Evolutionary conservation across 2,797 vertebrate genomes (phyloP), one percentile per base, ranked within the genome.

Genomic region (Mastacembelus armatus): DNA sequence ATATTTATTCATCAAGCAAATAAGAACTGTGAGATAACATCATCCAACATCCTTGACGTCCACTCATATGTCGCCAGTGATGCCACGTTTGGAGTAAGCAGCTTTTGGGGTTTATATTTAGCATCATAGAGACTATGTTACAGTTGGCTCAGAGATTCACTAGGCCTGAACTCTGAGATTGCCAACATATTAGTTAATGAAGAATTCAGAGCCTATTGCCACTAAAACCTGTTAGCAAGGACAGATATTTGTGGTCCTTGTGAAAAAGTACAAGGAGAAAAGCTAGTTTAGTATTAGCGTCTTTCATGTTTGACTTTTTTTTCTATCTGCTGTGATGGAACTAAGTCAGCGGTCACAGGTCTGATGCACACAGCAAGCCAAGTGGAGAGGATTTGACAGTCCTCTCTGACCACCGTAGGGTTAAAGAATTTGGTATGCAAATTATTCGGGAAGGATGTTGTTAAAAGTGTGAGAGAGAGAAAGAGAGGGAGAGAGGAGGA

Each of bases 371-470:
- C 64, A 74, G 75, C 68, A 50, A 81, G 54, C 66, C 74, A 44
- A 80, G 71, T 64, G 78, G 55, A 88, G 86, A 84, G 85, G 85
- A 87, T 88, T 89, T 89, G 77, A 88, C 86, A 77, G 75, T 85
- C 83, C 85, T 81, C 58, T 88, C 84, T 71, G 84, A 85, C 87
- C 87, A 88, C 89, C 84, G 81, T 82, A 87, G 91, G 90, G 88
- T 91, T 87, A 89, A 92, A 95, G 85, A 87, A 91, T 89, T 88
- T 91, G 82, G 80, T 87, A 91, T 92, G 89, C 86, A 92, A 93
- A 92, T 93, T 59, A 90, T 86, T 81, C 70, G 81, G 91, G 85
- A 67, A 90, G 87, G 91, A 88, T 90, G 87, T 84, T 90, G 89
- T 89, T 89, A 89, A 89, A 90, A 89, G 83, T 80, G 87, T 61